Evolutionary conservation across 2,113 vertebrate species (phyloP).

Genomic region (Stegostoma tigrinum): DNA sequence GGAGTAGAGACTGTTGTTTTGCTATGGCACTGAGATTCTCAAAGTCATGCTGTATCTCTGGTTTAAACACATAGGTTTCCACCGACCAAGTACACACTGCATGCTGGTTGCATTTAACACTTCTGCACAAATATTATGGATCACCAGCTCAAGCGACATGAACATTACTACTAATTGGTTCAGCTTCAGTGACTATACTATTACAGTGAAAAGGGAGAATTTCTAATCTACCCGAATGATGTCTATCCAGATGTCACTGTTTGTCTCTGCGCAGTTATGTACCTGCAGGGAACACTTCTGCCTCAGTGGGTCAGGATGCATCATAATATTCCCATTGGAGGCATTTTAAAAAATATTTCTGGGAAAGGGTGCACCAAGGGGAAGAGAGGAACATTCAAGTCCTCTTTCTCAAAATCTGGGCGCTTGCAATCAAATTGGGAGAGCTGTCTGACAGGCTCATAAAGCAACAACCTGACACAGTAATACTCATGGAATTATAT

Average conservation of each 20-base stretch:
- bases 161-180: neutral
- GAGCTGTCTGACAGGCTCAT: no score
- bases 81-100: neutral
- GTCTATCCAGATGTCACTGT: neutral
- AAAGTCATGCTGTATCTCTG: neutral
- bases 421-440: no score
- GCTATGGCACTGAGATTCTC: no score
- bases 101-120: neutral
- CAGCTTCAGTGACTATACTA: neutral
- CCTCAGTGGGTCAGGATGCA: neutral
- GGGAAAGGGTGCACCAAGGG: neutral
- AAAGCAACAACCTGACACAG: no score
- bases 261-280: neutral
- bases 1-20: neutral
- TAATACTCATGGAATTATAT: no score
- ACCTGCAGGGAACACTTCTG: neutral
- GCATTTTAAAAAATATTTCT: neutral
- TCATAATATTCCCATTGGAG: neutral
- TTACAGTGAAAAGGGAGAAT: neutral
- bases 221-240: neutral
- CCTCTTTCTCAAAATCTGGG: no score
- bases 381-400: neutral
- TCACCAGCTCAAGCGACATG: neutral
- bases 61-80: neutral
- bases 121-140: conserved; percentile 3